Percentiles rank a stretch among this genome's conserved stretches.
Conservation (phyloP, 2,888 invertebrate genomes). For the Auanema freiburgensis region DNA sequence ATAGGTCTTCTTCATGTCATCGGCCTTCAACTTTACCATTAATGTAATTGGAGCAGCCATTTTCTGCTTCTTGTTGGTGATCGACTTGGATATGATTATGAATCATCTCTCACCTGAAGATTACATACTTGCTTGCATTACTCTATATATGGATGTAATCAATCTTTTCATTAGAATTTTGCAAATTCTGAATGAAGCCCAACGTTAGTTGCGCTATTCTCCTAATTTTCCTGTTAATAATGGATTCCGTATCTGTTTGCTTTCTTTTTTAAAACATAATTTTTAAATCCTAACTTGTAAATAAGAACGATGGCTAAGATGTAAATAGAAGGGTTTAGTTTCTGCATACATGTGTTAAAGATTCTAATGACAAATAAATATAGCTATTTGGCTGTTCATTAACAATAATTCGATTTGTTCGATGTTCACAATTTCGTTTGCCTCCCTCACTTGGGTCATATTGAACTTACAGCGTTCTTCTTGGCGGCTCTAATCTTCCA, state of each 20-base stretch:
- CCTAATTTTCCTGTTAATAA: constrained; percentile 4
- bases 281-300: not conserved
- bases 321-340: too few relatives aligned
- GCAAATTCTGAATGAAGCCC: constrained; percentile 65
- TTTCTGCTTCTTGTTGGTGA: constrained; percentile 81
- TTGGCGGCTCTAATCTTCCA: too few relatives aligned
- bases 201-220: constrained; percentile 9
- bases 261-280: not conserved
- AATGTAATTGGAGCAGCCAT: constrained; percentile 75
- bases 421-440: too few relatives aligned
- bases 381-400: too few relatives aligned
- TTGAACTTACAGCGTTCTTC: too few relatives aligned
- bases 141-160: constrained; percentile 83
- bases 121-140: constrained; percentile 83
- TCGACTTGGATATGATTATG: constrained; percentile 77
- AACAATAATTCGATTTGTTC: too few relatives aligned
- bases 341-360: too few relatives aligned
- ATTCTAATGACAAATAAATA: too few relatives aligned
- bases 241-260: not conserved
- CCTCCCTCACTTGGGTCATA: too few relatives aligned
- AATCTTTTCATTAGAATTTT: constrained; percentile 82
- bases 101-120: constrained; percentile 74
- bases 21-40: constrained; percentile 75
- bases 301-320: too few relatives aligned
- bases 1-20: constrained; percentile 78